Conservation (phyloP, 2,113 vertebrate species). For the Elephantulus edwardii region DNA sequence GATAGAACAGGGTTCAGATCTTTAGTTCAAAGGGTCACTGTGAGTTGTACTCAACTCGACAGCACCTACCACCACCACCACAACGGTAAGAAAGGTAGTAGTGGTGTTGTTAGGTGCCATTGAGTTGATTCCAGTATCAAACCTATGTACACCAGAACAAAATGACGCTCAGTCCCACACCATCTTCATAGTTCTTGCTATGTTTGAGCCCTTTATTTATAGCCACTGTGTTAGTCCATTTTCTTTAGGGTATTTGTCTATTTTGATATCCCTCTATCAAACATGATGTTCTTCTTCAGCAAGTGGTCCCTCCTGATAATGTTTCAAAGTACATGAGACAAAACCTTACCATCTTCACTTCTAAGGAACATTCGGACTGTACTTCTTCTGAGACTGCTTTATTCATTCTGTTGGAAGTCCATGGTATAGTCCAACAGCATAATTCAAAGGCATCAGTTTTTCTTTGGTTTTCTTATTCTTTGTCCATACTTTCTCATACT, state of each 20-base stretch:
- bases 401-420: background rate
- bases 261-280: background rate
- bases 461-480: background rate
- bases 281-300: background rate
- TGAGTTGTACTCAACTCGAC: no score
- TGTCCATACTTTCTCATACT: background rate
- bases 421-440: background rate
- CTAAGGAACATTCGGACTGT: background rate
- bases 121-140: background rate
- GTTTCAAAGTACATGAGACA: background rate
- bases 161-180: background rate
- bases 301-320: background rate
- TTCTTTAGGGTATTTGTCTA: background rate
- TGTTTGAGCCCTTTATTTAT: background rate
- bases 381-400: background rate
- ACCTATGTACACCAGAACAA: background rate
- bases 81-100: no score
- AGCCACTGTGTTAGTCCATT: background rate
- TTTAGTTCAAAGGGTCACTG: no score
- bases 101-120: background rate
- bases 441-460: background rate
- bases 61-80: no score
- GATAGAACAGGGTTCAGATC: no score
- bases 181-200: background rate
- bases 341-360: background rate